Percentiles rank a stretch among this genome's conserved stretches.
These are phyloP conservation scores for Falco peregrinus DNA, from an alignment of 2,797 vertebrate species.

Conservation along the genomic window DNA sequence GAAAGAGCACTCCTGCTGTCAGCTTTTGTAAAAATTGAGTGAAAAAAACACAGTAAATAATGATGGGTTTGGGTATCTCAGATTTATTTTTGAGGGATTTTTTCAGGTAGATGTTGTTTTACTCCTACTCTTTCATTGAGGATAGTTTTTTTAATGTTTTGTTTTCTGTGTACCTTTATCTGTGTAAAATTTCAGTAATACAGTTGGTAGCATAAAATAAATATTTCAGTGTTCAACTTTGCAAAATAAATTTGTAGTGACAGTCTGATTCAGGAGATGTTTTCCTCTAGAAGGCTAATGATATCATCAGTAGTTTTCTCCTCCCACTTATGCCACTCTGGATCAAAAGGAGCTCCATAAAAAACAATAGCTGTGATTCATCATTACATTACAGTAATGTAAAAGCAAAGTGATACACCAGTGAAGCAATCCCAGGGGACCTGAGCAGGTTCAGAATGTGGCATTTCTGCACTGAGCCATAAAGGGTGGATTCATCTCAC, in stretches of 20 bases:
- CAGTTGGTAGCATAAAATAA: not conserved
- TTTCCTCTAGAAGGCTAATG: not conserved
- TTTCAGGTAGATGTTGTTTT: not conserved
- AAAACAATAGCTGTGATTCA: not conserved
- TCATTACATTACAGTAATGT: not conserved
- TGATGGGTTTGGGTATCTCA: not conserved
- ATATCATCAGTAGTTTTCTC: not conserved
- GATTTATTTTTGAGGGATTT: not conserved
- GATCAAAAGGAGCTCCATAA: not conserved
- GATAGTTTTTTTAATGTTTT: not conserved
- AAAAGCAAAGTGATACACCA: not conserved
- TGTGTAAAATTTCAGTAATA: not conserved
- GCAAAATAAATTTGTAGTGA: not conserved
- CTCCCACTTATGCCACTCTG: not conserved
- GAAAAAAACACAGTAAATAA: not conserved
- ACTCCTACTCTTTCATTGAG: not conserved
- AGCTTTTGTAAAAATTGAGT: not conserved
- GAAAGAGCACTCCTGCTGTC: not conserved
- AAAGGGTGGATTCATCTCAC: not conserved
- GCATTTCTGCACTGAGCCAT: not conserved
- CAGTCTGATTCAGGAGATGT: not conserved
- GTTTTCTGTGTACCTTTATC: not conserved
- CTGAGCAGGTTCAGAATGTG: not conserved
- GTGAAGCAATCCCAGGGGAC: not conserved
- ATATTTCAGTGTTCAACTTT: not conserved